These are phyloP conservation scores for Lepidochitona cinerea DNA, from an alignment of 2,888 invertebrate species.

Conservation along the genomic window DNA sequence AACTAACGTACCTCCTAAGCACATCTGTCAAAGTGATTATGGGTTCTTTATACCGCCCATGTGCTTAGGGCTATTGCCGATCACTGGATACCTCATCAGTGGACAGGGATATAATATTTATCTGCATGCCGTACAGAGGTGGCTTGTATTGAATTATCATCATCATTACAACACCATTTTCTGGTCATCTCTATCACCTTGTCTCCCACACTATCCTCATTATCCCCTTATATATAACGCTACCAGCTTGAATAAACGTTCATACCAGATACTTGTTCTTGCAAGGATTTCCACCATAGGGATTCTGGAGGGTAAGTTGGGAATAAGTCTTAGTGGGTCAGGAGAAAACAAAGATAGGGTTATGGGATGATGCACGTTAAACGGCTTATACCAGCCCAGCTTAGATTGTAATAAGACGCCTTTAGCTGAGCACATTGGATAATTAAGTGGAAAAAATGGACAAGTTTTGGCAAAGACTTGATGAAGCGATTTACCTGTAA, in stretches of 20 bases:
- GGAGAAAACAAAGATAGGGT: background rate
- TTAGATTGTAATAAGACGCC: background rate
- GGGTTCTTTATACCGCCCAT: background rate
- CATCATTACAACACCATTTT: too few relatives aligned
- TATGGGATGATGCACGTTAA: too few relatives aligned
- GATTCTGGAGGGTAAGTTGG: too few relatives aligned
- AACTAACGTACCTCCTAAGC: background rate
- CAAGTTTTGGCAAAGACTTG: background rate
- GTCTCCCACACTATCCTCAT: too few relatives aligned
- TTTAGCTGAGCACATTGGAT: background rate
- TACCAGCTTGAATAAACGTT: too few relatives aligned
- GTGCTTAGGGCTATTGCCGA: background rate
- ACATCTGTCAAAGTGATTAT: background rate
- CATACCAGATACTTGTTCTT: too few relatives aligned
- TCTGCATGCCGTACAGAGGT: too few relatives aligned
- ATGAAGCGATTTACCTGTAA: conserved; percentile 3
- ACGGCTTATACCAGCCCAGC: too few relatives aligned
- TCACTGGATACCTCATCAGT: background rate
- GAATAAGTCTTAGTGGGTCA: background rate
- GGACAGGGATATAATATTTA: background rate
- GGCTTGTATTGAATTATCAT: too few relatives aligned
- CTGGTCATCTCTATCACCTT: too few relatives aligned
- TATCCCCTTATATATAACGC: too few relatives aligned
- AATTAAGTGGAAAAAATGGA: conserved; percentile 2
- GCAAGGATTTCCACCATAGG: too few relatives aligned